phyloP scores from a whole-genome alignment of 2,113 vertebrate species.

The Bagarius yarrelli region DNA sequence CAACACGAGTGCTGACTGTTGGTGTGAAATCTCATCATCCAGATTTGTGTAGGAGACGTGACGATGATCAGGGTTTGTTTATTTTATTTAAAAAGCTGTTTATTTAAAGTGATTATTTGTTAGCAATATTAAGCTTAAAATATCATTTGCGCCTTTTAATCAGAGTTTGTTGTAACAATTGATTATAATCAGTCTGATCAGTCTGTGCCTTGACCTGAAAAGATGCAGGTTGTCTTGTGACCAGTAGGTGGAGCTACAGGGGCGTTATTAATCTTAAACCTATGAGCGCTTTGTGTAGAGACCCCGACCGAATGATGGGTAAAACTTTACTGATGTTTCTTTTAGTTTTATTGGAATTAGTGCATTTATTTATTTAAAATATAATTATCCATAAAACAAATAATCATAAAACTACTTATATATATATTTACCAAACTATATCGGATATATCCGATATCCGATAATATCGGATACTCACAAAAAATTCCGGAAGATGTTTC shows the following conservation, averaged over 20 bases:
- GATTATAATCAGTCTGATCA: not conserved
- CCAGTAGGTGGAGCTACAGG: conserved; percentile 7
- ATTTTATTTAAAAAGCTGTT: not conserved
- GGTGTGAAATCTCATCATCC: not conserved
- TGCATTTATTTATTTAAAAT: too few species aligned
- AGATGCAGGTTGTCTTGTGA: not conserved
- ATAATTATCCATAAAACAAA: too few species aligned
- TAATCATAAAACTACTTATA: too few species aligned
- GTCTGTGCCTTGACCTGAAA: not conserved
- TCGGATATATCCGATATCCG: too few species aligned
- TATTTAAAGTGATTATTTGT: not conserved
- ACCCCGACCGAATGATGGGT: too few species aligned
- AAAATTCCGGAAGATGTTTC: too few species aligned
- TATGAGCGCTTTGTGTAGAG: too few species aligned
- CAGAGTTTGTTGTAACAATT: not conserved
- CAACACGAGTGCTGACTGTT: not conserved
- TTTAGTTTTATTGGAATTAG: too few species aligned
- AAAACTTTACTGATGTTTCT: too few species aligned
- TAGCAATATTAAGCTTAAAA: not conserved
- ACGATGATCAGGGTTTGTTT: not conserved
- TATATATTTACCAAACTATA: too few species aligned
- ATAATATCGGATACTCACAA: too few species aligned
- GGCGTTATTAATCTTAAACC: not conserved
- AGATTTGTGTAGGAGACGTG: not conserved
- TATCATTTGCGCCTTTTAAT: not conserved